These are phyloP conservation scores for Anthopleura sola DNA, from an alignment of 64 coral and sea anemone genomes.

Conservation along the genomic window DNA sequence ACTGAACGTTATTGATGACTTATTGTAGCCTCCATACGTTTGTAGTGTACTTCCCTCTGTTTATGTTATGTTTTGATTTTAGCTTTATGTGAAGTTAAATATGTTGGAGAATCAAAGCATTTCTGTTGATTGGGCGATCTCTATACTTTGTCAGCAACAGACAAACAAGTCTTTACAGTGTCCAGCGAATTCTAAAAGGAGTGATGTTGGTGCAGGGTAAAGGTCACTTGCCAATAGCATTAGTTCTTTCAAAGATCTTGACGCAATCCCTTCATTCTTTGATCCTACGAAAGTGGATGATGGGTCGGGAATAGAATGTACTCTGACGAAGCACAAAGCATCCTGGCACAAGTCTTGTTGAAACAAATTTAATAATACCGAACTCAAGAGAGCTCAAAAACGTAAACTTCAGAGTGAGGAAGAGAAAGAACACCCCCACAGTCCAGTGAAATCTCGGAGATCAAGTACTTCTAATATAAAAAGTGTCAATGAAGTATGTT, in stretches of 20 bases:
- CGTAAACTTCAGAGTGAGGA: slow-evolving; percentile 9
- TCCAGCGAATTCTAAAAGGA: slow-evolving; percentile 35
- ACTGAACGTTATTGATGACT: too few species aligned
- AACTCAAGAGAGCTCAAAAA: slow-evolving; percentile 45
- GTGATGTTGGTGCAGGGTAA: slow-evolving; percentile 28
- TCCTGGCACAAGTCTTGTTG: slow-evolving; percentile 59
- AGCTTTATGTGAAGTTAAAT: not conserved
- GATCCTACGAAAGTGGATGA: slow-evolving; percentile 2
- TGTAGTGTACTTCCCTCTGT: too few species aligned
- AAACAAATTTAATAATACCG: slow-evolving; percentile 55
- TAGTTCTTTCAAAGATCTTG: slow-evolving; percentile 32
- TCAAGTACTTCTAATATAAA: not conserved
- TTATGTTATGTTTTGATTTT: not conserved
- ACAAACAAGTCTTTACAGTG: slow-evolving; percentile 30
- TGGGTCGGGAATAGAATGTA: slow-evolving; percentile 40
- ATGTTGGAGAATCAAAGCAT: not conserved
- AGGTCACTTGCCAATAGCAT: slow-evolving; percentile 29
- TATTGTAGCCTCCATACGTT: too few species aligned
- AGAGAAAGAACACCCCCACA: not conserved
- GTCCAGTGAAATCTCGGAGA: slow-evolving; percentile 5
- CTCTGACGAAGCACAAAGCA: slow-evolving; percentile 34
- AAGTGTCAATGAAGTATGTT: too few species aligned
- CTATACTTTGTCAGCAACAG: slow-evolving; percentile 36
- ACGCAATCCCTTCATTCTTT: slow-evolving; percentile 13
- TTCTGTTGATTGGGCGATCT: slow-evolving; percentile 10